phyloP scores from a whole-genome alignment of 2,888 invertebrate genomes.

The Saturnia pavonia region DNA sequence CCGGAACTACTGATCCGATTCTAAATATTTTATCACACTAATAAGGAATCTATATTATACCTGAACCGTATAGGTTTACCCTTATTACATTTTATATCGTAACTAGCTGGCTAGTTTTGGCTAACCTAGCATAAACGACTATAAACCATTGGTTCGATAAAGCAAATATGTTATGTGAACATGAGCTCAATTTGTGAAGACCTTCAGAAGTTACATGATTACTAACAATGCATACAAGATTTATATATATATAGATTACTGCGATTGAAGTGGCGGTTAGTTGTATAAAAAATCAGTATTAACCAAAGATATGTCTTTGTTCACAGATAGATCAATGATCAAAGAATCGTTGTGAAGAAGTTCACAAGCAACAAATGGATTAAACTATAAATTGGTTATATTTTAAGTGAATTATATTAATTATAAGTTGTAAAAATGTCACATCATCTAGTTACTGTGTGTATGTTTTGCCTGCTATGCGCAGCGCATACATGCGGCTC shows the following conservation, averaged over 20 bases:
- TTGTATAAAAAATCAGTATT: background rate
- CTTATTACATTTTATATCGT: too few species aligned
- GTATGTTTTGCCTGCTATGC: conserved; percentile 90
- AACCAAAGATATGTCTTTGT: conserved; percentile 32
- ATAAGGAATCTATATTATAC: too few species aligned
- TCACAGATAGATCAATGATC: conserved; percentile 43
- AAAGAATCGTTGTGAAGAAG: conserved; percentile 17
- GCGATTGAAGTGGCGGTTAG: background rate
- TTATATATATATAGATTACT: background rate
- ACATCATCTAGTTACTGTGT: conserved; percentile 87
- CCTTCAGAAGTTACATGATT: too few species aligned
- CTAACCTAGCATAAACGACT: too few species aligned
- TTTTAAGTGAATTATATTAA: conserved; percentile 38
- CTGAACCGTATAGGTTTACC: too few species aligned
- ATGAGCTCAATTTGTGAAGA: too few species aligned
- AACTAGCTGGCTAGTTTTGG: too few species aligned
- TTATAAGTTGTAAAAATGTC: conserved; percentile 61
- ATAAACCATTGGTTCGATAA: too few species aligned
- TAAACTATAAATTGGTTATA: conserved; percentile 27
- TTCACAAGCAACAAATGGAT: conserved; percentile 36
- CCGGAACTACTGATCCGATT: too few species aligned
- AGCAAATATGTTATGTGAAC: too few species aligned
- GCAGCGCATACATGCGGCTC: conserved; percentile 90
- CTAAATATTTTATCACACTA: too few species aligned
- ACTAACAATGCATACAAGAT: too few species aligned